A percentile compares a stretch with the other conserved stretches of the same genome.
Evolutionary conservation across 2,113 vertebrate genomes (phyloP).

Genomic region (Dipodomys ordii): DNA sequence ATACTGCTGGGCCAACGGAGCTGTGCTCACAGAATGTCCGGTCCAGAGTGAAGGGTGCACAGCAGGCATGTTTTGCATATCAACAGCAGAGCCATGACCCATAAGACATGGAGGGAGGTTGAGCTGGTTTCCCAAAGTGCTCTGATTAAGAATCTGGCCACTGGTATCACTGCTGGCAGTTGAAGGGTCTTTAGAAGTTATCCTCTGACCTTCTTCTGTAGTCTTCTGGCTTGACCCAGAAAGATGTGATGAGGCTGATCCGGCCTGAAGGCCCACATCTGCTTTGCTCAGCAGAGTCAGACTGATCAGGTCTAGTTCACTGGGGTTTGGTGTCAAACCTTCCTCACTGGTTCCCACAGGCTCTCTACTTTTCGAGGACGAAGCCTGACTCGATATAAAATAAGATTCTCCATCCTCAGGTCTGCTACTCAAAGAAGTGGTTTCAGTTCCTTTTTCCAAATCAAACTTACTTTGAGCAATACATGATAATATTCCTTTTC

Average conservation of each 20-base stretch:
- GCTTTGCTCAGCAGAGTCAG: constrained; percentile 53
- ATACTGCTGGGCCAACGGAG: constrained; percentile 88
- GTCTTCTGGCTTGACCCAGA: constrained; percentile 29
- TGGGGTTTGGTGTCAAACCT: not conserved
- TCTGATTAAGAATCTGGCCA: constrained; percentile 72
- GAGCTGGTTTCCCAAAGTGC: constrained; percentile 77
- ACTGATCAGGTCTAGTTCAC: constrained; percentile 60
- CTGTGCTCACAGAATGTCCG: constrained; percentile 81
- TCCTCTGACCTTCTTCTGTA: constrained; percentile 41
- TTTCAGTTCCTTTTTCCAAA: constrained; percentile 73
- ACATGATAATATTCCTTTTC: not conserved
- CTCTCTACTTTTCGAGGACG: constrained; percentile 45
- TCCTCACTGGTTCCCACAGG: not conserved
- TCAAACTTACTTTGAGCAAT: constrained; percentile 61
- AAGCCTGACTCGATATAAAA: constrained; percentile 49
- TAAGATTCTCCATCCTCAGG: constrained; percentile 70
- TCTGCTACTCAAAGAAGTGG: constrained; percentile 78
- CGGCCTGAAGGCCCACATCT: not conserved
- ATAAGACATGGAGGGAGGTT: constrained; percentile 83
- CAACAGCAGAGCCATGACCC: constrained; percentile 67
- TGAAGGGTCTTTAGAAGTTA: constrained; percentile 43
- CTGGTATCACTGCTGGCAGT: constrained; percentile 70
- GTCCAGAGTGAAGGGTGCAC: constrained; percentile 84
- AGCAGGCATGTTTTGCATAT: constrained; percentile 76
- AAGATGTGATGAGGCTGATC: not conserved